These are phyloP conservation scores for Sphaerophoria taeniata DNA, from an alignment of 2,888 invertebrate species.

Conservation along the genomic window DNA sequence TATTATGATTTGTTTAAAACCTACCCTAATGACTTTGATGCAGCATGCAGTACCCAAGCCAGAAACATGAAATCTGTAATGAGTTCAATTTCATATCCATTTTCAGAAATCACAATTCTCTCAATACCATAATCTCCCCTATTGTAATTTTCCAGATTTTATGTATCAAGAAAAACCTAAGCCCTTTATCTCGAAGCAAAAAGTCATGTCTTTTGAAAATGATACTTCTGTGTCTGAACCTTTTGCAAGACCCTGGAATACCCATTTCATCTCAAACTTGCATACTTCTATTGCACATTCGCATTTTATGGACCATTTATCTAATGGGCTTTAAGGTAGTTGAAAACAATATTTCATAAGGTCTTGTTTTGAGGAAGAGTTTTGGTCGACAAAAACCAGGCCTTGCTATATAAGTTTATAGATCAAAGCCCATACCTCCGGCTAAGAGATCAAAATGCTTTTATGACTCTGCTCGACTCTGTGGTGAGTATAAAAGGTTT, in stretches of 20 bases:
- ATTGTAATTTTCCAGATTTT: neutral
- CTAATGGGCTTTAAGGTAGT: slow-evolving; percentile 62
- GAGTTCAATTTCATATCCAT: neutral
- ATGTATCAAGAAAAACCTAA: slow-evolving; percentile 19
- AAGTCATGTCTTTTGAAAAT: too few relatives aligned
- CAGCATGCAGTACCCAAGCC: too few relatives aligned
- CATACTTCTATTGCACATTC: neutral
- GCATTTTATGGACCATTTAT: slow-evolving; percentile 24
- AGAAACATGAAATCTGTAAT: too few relatives aligned
- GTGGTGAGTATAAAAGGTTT: slow-evolving; percentile 53
- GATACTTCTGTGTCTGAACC: neutral
- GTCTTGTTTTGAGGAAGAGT: slow-evolving; percentile 65
- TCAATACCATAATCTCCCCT: neutral
- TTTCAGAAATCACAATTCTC: slow-evolving; percentile 9
- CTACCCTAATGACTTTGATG: too few relatives aligned
- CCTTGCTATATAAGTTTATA: slow-evolving; percentile 31
- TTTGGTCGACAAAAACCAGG: slow-evolving; percentile 39
- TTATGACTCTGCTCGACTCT: slow-evolving; percentile 45
- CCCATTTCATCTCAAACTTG: too few relatives aligned
- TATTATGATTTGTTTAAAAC: too few relatives aligned
- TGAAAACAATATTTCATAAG: slow-evolving; percentile 66
- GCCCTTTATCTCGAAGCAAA: too few relatives aligned
- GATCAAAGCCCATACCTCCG: slow-evolving; percentile 41
- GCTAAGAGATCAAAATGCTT: slow-evolving; percentile 52
- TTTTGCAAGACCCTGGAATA: slow-evolving; percentile 1